These are phyloP conservation scores for Nymphicus hollandicus DNA, from an alignment of 2,113 vertebrate species.

Conservation along the genomic window DNA sequence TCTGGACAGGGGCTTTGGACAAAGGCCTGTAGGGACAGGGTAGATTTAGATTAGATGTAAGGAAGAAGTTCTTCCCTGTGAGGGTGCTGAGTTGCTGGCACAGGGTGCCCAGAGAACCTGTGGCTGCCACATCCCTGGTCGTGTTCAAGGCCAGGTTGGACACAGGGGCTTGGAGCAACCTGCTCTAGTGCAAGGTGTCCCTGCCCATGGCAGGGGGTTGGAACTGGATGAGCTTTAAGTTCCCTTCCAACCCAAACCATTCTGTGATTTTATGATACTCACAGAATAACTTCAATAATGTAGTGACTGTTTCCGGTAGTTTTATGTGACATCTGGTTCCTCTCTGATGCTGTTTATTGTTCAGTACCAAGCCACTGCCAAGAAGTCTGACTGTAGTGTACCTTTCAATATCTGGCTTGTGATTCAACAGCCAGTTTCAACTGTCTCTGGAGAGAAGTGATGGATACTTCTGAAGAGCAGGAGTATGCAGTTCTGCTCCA, in stretches of 20 bases:
- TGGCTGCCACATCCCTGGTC: not conserved
- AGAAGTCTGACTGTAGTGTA: not conserved
- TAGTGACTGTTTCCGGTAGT: not conserved
- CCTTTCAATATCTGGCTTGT: not conserved
- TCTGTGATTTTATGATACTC: not conserved
- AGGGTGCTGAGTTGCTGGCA: not conserved
- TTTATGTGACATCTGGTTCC: not conserved
- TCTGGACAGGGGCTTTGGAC: not conserved
- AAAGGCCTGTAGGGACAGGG: not conserved
- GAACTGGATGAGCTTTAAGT: not conserved
- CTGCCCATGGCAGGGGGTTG: not conserved
- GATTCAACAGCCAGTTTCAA: not conserved
- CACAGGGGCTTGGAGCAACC: not conserved
- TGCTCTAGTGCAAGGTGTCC: not conserved
- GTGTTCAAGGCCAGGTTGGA: not conserved
- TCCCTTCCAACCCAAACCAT: not conserved
- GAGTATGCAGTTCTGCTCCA: not conserved
- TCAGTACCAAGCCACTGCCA: not conserved
- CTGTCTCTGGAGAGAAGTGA: not conserved
- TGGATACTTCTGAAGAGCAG: not conserved
- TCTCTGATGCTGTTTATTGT: not conserved
- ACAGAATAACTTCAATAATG: not conserved
- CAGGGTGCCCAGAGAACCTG: not conserved
- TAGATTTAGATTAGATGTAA: not conserved
- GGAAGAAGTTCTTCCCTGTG: not conserved